Evolutionary conservation across 2,888 invertebrate species (phyloP).

Genomic region (Lottia scabra): DNA sequence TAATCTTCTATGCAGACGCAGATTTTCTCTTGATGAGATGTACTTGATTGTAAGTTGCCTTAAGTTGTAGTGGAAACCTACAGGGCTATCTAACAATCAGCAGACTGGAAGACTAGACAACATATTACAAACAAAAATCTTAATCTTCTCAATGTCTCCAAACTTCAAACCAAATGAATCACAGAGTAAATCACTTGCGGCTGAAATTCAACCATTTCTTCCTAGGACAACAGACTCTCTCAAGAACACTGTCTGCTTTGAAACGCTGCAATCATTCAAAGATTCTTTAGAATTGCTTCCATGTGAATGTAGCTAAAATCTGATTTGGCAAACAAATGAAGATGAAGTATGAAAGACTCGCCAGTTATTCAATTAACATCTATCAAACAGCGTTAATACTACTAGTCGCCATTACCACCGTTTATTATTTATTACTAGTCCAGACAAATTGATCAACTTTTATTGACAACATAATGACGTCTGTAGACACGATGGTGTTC

Average conservation of each 20-base stretch:
- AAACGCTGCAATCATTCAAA: not conserved
- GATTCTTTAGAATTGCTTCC: not conserved
- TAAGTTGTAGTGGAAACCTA: not conserved
- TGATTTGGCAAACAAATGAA: conserved; percentile 1
- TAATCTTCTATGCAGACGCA: not conserved
- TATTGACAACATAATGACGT: too few species aligned
- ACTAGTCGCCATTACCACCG: too few species aligned
- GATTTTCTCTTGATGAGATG: not conserved
- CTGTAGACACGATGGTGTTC: too few species aligned
- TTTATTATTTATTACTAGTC: too few species aligned
- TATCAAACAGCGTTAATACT: not conserved
- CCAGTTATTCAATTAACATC: conserved; percentile 1
- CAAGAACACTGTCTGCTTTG: not conserved
- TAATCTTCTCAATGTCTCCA: conserved; percentile 1
- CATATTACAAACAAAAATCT: conserved; percentile 1
- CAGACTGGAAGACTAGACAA: not conserved
- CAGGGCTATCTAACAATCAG: conserved; percentile 2
- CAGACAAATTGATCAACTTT: too few species aligned
- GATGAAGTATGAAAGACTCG: not conserved
- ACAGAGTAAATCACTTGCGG: conserved; percentile 1
- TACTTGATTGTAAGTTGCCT: conserved; percentile 3
- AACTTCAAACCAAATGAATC: not conserved
- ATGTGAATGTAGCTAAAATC: conserved; percentile 1
- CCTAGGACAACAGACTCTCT: not conserved
- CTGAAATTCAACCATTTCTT: not conserved